Conservation (phyloP, 2,888 invertebrate genomes). For the Serrognathus titanus region DNA sequence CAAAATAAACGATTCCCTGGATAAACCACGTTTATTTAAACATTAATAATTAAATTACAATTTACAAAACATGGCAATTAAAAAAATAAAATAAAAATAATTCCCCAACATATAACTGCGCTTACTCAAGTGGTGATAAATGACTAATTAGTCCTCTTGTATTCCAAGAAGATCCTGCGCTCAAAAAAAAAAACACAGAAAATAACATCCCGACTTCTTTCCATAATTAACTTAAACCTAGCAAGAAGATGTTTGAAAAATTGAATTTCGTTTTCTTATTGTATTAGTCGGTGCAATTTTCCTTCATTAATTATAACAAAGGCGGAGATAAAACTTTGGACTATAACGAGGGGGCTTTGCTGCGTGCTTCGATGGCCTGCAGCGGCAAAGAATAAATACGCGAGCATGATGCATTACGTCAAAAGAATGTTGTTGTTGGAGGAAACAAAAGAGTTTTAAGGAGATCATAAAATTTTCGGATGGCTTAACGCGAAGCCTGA, state of each 20-base stretch:
- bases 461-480: constrained; percentile 26
- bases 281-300: constrained; percentile 25
- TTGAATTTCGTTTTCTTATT: constrained; percentile 2
- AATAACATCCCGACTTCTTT: constrained; percentile 4
- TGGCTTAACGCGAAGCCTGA: constrained; percentile 19
- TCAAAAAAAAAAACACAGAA: too few species aligned
- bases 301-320: constrained; percentile 29
- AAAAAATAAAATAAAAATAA: too few species aligned
- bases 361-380: constrained; percentile 21
- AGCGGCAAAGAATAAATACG: constrained; percentile 25
- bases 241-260: constrained; percentile 9
- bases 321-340: constrained; percentile 22
- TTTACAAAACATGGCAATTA: too few species aligned
- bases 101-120: too few species aligned
- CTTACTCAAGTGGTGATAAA: too few species aligned
- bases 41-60: too few species aligned
- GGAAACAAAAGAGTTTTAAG: constrained; percentile 15
- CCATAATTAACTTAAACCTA: constrained; percentile 16
- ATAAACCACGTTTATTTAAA: too few species aligned
- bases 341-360: constrained; percentile 16
- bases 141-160: too few species aligned
- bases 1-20: too few species aligned
- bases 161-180: too few species aligned
- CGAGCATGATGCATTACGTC: constrained; percentile 19
- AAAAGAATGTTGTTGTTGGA: constrained; percentile 1